These are phyloP conservation scores for Drosophila infuscata DNA, from an alignment of 2,888 invertebrate species.

Conservation along the genomic window DNA sequence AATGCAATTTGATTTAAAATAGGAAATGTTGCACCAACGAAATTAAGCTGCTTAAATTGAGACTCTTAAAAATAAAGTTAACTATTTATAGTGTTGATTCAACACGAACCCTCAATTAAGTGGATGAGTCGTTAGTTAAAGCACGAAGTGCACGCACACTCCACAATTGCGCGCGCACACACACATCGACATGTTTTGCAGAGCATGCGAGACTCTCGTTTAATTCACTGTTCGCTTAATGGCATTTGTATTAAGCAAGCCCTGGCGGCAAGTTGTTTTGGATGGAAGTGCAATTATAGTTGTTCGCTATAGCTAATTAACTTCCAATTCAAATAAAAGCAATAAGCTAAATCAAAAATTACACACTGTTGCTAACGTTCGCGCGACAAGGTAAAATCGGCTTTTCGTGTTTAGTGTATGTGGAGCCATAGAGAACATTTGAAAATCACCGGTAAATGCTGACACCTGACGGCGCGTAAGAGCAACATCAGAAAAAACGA, in stretches of 20 bases:
- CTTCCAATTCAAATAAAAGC: conserved; percentile 8
- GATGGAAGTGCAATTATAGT: conserved; percentile 13
- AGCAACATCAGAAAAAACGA: conserved; percentile 6
- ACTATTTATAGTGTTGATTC: neutral
- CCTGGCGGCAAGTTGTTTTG: conserved; percentile 24
- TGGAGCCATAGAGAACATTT: conserved; percentile 1
- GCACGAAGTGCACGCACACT: conserved; percentile 31
- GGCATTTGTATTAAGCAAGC: conserved; percentile 39
- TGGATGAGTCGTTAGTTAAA: conserved; percentile 3
- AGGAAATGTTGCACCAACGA: neutral
- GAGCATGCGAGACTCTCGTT: conserved; percentile 44
- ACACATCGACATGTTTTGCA: conserved; percentile 28
- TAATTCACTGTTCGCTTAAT: conserved; percentile 39
- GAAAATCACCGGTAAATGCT: conserved; percentile 14
- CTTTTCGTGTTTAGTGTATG: neutral
- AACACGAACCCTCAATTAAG: neutral
- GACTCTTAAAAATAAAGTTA: neutral
- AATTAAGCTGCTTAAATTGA: neutral
- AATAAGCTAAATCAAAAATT: neutral
- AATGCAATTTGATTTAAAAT: conserved; percentile 1
- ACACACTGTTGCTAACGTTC: neutral
- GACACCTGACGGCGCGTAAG: conserved; percentile 1
- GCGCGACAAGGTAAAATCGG: conserved; percentile 3
- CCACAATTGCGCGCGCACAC: conserved; percentile 56
- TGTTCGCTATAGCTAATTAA: conserved; percentile 26